These are phyloP conservation scores for Motacilla alba DNA, from an alignment of 2,113 vertebrate genomes.

Conservation along the genomic window DNA sequence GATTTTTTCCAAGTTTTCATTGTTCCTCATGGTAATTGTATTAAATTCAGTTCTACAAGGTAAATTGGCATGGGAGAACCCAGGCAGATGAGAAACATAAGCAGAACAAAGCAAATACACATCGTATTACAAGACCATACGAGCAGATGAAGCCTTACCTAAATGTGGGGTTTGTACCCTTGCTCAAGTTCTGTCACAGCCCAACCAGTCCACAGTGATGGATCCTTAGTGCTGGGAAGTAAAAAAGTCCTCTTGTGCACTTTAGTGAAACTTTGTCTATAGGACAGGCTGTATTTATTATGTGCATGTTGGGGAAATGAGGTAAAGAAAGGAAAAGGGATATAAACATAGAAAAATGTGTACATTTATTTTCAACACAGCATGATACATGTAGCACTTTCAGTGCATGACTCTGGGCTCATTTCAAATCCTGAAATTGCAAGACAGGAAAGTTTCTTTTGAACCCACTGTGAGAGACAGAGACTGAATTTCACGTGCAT, in stretches of 20 bases:
- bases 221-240: background rate
- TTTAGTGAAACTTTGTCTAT: background rate
- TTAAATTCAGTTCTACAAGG: background rate
- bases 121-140: accelerated
- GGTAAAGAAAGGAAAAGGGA: background rate
- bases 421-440: background rate
- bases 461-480: background rate
- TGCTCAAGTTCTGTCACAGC: background rate
- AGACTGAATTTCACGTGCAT: background rate
- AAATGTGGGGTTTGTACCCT: background rate
- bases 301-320: background rate
- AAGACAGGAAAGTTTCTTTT: background rate
- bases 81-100: background rate
- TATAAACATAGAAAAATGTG: background rate
- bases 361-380: background rate
- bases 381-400: background rate
- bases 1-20: background rate
- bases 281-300: background rate
- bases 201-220: background rate
- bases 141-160: background rate
- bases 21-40: background rate
- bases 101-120: background rate
- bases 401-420: background rate
- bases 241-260: background rate
- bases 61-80: background rate